These are phyloP conservation scores for Adelges cooleyi DNA, from an alignment of 1,140 invertebrate genomes.

Conservation along the genomic window DNA sequence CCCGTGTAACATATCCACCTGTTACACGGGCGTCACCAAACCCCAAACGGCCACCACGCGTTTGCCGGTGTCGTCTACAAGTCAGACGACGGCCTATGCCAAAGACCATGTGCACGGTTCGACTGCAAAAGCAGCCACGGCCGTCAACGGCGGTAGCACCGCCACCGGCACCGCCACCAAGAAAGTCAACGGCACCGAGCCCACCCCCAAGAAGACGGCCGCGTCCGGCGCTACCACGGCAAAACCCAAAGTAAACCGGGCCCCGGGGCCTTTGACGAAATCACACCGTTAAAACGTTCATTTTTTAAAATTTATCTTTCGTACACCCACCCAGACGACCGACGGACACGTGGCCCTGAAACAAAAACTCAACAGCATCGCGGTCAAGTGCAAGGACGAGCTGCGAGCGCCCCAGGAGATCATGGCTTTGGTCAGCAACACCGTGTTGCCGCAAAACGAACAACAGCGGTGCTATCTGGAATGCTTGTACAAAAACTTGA, in stretches of 20 bases:
- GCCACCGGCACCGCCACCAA: background rate
- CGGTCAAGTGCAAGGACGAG: slow-evolving; percentile 26
- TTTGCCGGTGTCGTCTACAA: slow-evolving; percentile 10
- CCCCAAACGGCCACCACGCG: background rate
- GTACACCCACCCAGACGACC: background rate
- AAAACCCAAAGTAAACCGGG: background rate
- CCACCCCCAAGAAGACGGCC: background rate
- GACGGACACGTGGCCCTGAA: background rate
- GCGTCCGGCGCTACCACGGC: background rate
- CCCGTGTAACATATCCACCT: slow-evolving; percentile 21
- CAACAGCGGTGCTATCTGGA: slow-evolving; percentile 34
- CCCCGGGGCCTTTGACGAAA: background rate
- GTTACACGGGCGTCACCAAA: slow-evolving; percentile 6
- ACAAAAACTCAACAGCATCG: slow-evolving; percentile 26
- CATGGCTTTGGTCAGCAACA: slow-evolving; percentile 27
- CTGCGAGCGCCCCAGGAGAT: slow-evolving; percentile 20
- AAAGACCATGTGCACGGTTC: slow-evolving; percentile 2
- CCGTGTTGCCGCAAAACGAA: slow-evolving; percentile 27
- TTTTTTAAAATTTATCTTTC: background rate
- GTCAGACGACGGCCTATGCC: slow-evolving; percentile 12
- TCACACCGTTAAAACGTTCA: background rate
- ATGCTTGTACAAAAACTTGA: slow-evolving; percentile 34
- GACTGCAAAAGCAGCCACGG: no score
- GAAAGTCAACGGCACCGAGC: background rate
- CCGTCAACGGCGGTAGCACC: background rate